phyloP scores from a whole-genome alignment of 2,797 vertebrate species.

The Siniperca scherzeri region DNA sequence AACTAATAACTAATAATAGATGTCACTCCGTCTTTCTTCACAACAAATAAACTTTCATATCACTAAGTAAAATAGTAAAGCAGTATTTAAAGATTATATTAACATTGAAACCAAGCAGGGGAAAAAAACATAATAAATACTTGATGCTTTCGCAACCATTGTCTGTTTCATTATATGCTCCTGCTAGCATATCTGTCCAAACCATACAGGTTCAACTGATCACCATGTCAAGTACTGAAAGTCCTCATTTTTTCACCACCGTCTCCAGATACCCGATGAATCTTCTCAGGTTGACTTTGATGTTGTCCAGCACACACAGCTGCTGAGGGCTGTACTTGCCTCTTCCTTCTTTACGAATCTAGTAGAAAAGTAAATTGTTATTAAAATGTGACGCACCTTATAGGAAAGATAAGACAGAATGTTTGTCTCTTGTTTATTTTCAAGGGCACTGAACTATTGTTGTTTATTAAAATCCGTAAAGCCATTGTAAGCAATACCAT shows the following conservation, averaged over 20 bases:
- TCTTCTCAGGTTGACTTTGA: conserved; percentile 95
- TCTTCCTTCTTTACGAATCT: conserved; percentile 96
- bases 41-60: conserved; percentile 48
- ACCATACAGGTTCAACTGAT: conserved; percentile 6
- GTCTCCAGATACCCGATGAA: conserved; percentile 95
- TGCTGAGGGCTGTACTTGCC: conserved; percentile 91
- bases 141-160: conserved; percentile 50
- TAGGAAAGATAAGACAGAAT: background rate
- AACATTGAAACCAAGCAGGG: conserved; percentile 47
- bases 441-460: background rate
- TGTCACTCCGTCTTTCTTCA: conserved; percentile 6
- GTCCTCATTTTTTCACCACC: conserved; percentile 83
- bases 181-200: conserved; percentile 42
- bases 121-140: conserved; percentile 73
- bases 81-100: conserved; percentile 49
- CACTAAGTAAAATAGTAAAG: conserved; percentile 48
- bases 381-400: background rate
- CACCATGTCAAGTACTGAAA: background rate
- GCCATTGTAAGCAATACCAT: background rate
- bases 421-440: background rate
- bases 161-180: conserved; percentile 11
- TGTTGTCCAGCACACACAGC: conserved; percentile 95
- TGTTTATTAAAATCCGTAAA: background rate
- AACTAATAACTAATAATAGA: conserved; percentile 25
- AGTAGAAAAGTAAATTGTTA: background rate